Evolutionary conservation across 1,140 invertebrate species (phyloP), one percentile per base, ranked within the genome.

Genomic region (Drosophila sp.): DNA sequence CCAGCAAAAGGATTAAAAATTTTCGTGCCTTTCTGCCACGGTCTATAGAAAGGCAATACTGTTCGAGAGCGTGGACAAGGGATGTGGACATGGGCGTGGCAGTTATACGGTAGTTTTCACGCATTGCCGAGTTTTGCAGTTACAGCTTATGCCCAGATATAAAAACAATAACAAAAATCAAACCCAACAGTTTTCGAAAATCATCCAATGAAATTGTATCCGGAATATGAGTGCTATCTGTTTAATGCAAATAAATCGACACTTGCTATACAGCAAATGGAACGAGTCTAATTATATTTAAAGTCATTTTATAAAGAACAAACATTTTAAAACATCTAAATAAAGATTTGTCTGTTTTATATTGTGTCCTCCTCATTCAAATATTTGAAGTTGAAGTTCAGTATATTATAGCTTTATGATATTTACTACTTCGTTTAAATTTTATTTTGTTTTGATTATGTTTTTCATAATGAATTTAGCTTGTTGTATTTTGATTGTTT

Each of bases 1-100:
- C 48, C 66, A 21, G 77, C 80, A 67, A 89, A 89, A 67, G 84
- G 83, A 89, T 89, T 89, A 89, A 83, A 89, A 89, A 89, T 89
- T 83, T 72, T 83, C 80, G 56, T 71, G 76, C 73, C 76, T 77
- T 72, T 40, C 72, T 64, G 53, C 18, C 57, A 53, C 53, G 67
- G 43, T 62, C 61, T 65, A 59, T 62, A 40, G 62, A 45, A 76
- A 69, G 34, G 67, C 67, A 65, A 71, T 61, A 34, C 14, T 56
- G 21, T 41, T 14, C 9, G 13, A 32, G 54, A 16, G 53, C 34
- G 50, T 43, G 11, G 9, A 25, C 14, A 2, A 8, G 43, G 21
- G 25, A n/a, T n/a, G 21, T 21, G 21, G 21, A 21, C 48, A 73
- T 80, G 70, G 65, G 65, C 36, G 74, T 81, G 66, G 50, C 61